Conservation (phyloP, 2,888 invertebrate species). For the Acanthopleura granulata region DNA sequence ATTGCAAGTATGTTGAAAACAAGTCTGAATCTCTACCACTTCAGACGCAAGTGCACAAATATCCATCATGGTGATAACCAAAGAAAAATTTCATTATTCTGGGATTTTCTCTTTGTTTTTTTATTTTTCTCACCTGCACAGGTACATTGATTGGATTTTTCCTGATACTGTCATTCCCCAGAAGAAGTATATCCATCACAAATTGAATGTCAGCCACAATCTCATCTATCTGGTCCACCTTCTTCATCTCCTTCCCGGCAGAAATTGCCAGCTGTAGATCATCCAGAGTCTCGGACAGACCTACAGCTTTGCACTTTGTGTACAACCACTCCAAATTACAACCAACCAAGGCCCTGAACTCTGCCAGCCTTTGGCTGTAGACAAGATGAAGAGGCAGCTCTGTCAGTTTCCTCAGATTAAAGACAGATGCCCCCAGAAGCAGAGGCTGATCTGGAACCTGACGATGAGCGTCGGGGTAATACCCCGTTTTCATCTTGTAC, state of each 20-base stretch:
- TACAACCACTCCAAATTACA: constrained; percentile 98
- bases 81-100: not conserved
- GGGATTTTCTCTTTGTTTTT: too few relatives aligned
- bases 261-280: constrained; percentile 76
- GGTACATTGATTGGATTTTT: constrained; percentile 42
- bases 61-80: not conserved
- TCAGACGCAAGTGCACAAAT: too few relatives aligned
- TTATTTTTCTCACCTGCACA: constrained; percentile 44
- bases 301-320: constrained; percentile 92
- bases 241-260: constrained; percentile 14
- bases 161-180: constrained; percentile 43
- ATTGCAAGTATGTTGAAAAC: too few relatives aligned
- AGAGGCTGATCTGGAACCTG: constrained; percentile 52
- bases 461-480: constrained; percentile 45
- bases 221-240: constrained; percentile 19
- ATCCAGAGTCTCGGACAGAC: constrained; percentile 91
- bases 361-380: constrained; percentile 36
- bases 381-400: constrained; percentile 55
- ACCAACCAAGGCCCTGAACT: constrained; percentile 87
- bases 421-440: constrained; percentile 30
- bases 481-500: constrained; percentile 52
- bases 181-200: constrained; percentile 39
- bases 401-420: constrained; percentile 47
- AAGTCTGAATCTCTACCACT: too few relatives aligned
- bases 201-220: constrained; percentile 35